Evolutionary conservation across 2,113 vertebrate species (phyloP), one percentile per base, ranked within the genome.

Genomic region (Dinomys branickii): DNA sequence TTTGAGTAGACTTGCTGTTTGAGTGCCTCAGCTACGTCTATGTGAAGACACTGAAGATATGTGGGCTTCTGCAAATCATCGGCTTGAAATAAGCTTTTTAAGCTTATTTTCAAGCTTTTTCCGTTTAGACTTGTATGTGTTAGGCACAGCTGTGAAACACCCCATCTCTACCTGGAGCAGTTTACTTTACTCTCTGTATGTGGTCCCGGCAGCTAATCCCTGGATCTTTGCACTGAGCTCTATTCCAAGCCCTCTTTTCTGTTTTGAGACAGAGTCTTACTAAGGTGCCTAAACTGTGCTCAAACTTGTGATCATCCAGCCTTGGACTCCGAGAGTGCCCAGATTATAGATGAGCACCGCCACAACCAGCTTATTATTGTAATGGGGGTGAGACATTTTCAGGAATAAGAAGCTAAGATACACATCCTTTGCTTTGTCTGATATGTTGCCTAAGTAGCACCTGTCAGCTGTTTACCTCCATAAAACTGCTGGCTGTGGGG

Each of bases 1-100:
- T 88, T 1, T 97, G 33, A 98, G 98, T 97, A 98, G 99, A 94
- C 98, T 99, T 59, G 88, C 58, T 82, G 3, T 38, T 75, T 0
- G 78, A 97, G 56, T 47, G 47, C 58, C 54, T 95, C 2, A 2
- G 30, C 35, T 52, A 28, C 41, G 11, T 56, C 65, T 54, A 24
- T 73, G 63, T 85, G 54, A 96, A 86, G n/a, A 63, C 52, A 0
- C 52, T 78, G 94, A 96, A 92, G 85, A 88, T 73, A 12, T 3
- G 2, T 20, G 41, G n/a, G 30, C 41, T 78, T 30, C 59, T 75
- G 20, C 54, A 44, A 58, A 52, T 54, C 35, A 1, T 35, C 85
- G 54, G 11, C 77, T 78, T 83, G 56, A 91, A 83, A 56, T 67
- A 50, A 22, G 26, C 41, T 77, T 77, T 71, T 38, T 22, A 59